phyloP scores from a whole-genome alignment of 2,888 invertebrate genomes.

The Theretra japonica region DNA sequence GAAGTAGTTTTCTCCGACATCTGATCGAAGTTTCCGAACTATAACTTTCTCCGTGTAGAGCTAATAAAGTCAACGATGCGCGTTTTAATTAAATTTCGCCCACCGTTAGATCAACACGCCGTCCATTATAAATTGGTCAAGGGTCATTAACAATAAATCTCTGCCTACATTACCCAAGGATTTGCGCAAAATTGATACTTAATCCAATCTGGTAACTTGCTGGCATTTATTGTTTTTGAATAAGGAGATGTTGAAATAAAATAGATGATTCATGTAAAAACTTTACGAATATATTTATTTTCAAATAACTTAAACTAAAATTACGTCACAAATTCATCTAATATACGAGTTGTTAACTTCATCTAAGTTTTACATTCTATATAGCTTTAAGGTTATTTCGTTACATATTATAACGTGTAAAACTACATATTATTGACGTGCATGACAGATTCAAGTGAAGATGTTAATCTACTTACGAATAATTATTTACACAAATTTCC shows the following conservation, averaged over 20 bases:
- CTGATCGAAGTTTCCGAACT: neutral
- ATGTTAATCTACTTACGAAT: neutral
- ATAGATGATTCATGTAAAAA: neutral
- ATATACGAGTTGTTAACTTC: neutral
- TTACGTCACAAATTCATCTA: neutral
- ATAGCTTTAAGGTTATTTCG: neutral
- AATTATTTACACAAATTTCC: neutral
- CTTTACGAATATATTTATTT: constrained; percentile 33
- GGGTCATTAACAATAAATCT: neutral
- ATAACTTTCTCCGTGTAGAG: neutral
- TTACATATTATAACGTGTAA: neutral
- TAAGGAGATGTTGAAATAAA: neutral
- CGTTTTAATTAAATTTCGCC: neutral
- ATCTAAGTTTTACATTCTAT: neutral
- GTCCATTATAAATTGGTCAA: neutral
- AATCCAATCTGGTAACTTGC: neutral
- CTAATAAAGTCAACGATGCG: neutral
- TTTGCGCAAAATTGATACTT: neutral
- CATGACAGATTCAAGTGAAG: neutral
- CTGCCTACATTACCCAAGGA: neutral
- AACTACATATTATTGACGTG: constrained; percentile 1
- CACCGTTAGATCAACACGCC: neutral
- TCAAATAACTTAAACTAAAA: neutral
- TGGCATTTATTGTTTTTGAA: neutral
- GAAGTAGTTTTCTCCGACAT: neutral